Evolutionary conservation across 92 coral and sea anemone species (phyloP).

Genomic region (Heliopora coerulea): DNA sequence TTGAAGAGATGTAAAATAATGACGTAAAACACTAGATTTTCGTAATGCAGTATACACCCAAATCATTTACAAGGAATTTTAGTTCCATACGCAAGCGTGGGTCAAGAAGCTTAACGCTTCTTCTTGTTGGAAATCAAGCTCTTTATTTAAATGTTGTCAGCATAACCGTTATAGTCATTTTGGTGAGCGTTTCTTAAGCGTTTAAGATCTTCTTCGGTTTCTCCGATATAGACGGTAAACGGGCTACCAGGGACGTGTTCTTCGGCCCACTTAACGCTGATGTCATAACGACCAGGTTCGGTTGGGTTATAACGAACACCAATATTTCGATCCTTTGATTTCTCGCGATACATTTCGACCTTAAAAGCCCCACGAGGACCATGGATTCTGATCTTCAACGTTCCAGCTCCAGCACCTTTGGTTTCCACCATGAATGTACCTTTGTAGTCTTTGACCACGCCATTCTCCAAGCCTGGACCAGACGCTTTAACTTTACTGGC

Average conservation of each 20-base stretch:
- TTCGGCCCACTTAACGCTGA: conserved; percentile 96
- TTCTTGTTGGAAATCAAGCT: not conserved
- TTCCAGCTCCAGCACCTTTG: conserved; percentile 99
- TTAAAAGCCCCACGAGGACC: conserved; percentile 97
- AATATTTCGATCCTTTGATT: conserved; percentile 84
- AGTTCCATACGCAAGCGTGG: too few species aligned
- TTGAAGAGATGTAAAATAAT: too few species aligned
- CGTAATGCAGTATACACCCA: too few species aligned
- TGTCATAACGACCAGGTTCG: conserved; percentile 85
- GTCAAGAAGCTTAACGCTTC: too few species aligned
- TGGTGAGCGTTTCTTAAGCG: conserved; percentile 1
- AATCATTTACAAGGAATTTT: too few species aligned
- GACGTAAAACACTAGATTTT: too few species aligned
- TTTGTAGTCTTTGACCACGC: conserved; percentile 67
- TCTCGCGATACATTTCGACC: conserved; percentile 98
- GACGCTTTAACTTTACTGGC: conserved; percentile 43
- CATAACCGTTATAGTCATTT: conserved; percentile 33
- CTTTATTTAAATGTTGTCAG: conserved; percentile 17
- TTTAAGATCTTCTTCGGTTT: conserved; percentile 69
- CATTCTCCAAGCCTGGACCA: conserved; percentile 89
- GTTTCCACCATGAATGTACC: conserved; percentile 95
- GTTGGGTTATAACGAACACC: conserved; percentile 97
- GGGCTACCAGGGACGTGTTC: conserved; percentile 92
- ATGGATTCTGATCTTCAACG: conserved; percentile 88
- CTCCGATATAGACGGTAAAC: conserved; percentile 76